Base-by-base conservation (phyloP, 2,888 invertebrate genomes). In the Pseudococcus jackbeardsleyi region DNA sequence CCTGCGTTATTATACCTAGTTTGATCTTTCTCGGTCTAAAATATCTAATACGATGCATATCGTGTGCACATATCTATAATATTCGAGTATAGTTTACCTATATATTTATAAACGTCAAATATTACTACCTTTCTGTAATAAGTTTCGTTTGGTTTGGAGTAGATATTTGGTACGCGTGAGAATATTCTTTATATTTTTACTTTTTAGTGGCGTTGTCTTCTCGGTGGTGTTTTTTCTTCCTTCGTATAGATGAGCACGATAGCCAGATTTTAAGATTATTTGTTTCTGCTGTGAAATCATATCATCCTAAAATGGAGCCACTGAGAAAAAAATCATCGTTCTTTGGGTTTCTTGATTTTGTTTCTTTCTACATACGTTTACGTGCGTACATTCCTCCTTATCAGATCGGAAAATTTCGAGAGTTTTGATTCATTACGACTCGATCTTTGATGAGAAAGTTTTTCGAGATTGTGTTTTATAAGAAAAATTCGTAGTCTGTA, bases 31-130 rank as follows among this genome's bases (percentile, higher is more conserved):
- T 17, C 50, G 12, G 48, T 50, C 48, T 12, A n/a, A n/a, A n/a
- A n/a, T n/a, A n/a, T n/a, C n/a, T n/a, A n/a, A 50, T 50, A 46
- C 1, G 48, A 50, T 12, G 4, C 54, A 8, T 54, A 54, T 54
- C 54, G 54, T 54, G 54, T n/a, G 54, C n/a, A 54, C 15, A 54
- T n/a, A 54, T 54, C 54, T 54, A 50, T 50, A 54, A 54, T 54
- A 54, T 54, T 54, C 54, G 54, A 54, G n/a, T 54, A n/a, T n/a
- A 54, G 54, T 54, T 54, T 54, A 54, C 54, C 54, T 54, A 54
- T 54, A 54, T 54, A 54, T 54, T 54, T 54, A 54, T 54, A 54
- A 54, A 54, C 54, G 54, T 54, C 54, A 17, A 54, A n/a, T 50
- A 50, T 50, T 50, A 50, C 48, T 12, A 50, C 15, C 48, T 50